phyloP scores from a whole-genome alignment of 35 echinoderm and acorn worm species.

The Ophioderma brevispina region DNA sequence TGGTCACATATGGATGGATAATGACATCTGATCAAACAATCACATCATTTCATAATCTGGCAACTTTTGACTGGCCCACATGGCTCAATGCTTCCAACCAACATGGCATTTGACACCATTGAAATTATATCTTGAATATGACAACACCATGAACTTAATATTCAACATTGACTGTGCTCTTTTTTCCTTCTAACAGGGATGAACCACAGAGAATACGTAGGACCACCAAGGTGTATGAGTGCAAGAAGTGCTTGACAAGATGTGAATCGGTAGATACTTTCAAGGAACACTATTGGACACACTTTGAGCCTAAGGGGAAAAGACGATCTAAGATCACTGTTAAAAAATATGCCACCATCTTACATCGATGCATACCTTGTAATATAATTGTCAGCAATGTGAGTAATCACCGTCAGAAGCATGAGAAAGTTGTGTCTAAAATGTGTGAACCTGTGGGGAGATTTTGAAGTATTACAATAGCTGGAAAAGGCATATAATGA shows the following conservation, averaged over 20 bases:
- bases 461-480: not conserved
- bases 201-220: not conserved
- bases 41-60: no score
- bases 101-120: no score
- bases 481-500: not conserved
- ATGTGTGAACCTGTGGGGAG: not conserved
- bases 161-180: no score
- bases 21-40: no score
- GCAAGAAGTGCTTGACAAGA: not conserved
- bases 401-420: not conserved
- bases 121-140: no score
- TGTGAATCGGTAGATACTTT: not conserved
- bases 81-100: no score
- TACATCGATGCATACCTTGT: not conserved
- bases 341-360: not conserved
- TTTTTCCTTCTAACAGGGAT: no score
- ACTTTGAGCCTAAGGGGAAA: not conserved
- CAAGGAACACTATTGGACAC: not conserved
- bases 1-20: no score
- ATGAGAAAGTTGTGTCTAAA: not conserved
- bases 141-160: no score
- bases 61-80: no score
- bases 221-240: not conserved
- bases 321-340: not conserved
- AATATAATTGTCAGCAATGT: not conserved